Evolutionary conservation across 2,113 vertebrate genomes (phyloP).

Genomic region (Callionymus lyra): DNA sequence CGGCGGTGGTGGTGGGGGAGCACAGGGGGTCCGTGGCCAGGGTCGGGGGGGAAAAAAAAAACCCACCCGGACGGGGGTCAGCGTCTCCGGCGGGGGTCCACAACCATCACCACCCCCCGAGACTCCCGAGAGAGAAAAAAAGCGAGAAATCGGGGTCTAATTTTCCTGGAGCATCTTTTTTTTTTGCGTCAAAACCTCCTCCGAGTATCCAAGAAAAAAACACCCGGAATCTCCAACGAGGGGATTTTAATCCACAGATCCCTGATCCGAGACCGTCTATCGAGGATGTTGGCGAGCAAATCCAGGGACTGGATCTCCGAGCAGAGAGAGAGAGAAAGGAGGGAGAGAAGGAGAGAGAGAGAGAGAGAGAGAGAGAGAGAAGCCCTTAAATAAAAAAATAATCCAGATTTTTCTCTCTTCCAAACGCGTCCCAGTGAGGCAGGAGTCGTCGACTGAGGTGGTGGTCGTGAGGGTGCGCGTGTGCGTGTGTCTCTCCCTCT

Average conservation of each 20-base stretch:
- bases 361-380: no score
- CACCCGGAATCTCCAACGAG: no score
- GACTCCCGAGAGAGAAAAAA: background rate
- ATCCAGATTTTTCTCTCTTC: background rate
- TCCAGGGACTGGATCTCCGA: slow-evolving; percentile 39
- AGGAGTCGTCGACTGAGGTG: slow-evolving; percentile 12
- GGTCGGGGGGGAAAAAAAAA: slow-evolving; percentile 56
- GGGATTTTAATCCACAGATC: no score
- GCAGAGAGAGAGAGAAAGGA: slow-evolving; percentile 6
- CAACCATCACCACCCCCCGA: slow-evolving; percentile 28
- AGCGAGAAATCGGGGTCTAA: no score
- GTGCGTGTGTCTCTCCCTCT: slow-evolving; percentile 28
- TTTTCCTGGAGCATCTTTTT: no score
- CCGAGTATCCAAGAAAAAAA: background rate
- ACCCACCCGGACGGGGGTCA: slow-evolving; percentile 35
- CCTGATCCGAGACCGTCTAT: slow-evolving; percentile 17
- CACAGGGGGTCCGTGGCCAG: slow-evolving; percentile 79
- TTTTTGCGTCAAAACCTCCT: background rate
- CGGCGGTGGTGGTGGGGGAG: slow-evolving; percentile 68
- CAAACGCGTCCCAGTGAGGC: background rate
- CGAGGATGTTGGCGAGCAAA: slow-evolving; percentile 39
- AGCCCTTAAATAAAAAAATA: no score
- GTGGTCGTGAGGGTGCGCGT: slow-evolving; percentile 23
- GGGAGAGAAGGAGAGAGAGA: slow-evolving; percentile 8
- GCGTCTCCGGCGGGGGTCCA: slow-evolving; percentile 18